Evolutionary conservation across 2,797 vertebrate species (phyloP).

Genomic region (Bovichtus diacanthus): DNA sequence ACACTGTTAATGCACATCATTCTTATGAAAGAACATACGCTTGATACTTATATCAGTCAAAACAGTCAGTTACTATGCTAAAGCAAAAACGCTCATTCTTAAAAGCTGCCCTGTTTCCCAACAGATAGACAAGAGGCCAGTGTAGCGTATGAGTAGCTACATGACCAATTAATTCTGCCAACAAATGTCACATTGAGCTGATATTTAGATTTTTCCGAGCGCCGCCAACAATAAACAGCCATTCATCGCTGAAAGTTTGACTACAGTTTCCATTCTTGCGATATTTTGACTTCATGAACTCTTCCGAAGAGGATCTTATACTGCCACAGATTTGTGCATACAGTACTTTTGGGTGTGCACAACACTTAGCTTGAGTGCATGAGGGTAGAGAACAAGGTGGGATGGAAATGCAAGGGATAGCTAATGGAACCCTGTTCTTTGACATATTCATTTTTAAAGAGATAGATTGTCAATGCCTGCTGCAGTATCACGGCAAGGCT

Average conservation of each 20-base stretch:
- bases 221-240: background rate
- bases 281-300: conserved; percentile 41
- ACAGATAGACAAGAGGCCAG: conserved; percentile 10
- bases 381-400: conserved; percentile 76
- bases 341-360: conserved; percentile 39
- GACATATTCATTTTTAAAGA: conserved; percentile 87
- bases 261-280: conserved; percentile 14
- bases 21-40: conserved; percentile 73
- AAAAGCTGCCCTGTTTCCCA: conserved; percentile 29
- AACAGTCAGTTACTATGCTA: conserved; percentile 55
- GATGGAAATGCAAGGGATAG: conserved; percentile 73
- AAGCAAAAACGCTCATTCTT: conserved; percentile 52
- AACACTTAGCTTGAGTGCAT: conserved; percentile 78
- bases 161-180: background rate
- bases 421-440: conserved; percentile 85
- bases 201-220: background rate
- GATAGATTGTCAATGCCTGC: conserved; percentile 73
- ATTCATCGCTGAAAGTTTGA: conserved; percentile 16
- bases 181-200: background rate
- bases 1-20: conserved; percentile 81
- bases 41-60: conserved; percentile 83
- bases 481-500: conserved; percentile 59
- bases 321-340: conserved; percentile 32
- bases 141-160: background rate
- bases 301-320: conserved; percentile 15